phyloP scores from a whole-genome alignment of 2,113 vertebrate species.

The Megaceryle maxima region DNA sequence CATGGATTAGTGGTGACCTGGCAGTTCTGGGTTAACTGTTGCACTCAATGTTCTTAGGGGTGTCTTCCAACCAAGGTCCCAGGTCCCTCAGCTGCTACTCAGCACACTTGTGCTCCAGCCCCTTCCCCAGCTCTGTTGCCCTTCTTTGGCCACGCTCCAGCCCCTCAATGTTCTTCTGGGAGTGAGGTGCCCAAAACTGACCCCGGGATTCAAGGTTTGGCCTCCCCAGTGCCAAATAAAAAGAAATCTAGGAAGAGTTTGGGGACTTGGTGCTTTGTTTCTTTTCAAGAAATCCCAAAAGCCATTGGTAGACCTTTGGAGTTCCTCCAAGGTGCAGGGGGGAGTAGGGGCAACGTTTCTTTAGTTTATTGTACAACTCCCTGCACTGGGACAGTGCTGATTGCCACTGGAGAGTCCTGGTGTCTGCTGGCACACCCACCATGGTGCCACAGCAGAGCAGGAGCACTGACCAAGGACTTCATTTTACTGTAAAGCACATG shows the following conservation, averaged over 20 bases:
- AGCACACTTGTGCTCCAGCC: no score
- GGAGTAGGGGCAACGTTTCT: not conserved
- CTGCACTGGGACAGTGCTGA: accelerated
- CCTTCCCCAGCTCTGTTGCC: no score
- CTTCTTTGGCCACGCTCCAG: no score
- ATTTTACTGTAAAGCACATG: not conserved
- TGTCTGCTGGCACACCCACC: not conserved
- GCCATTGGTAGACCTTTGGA: accelerated
- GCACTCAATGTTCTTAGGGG: no score
- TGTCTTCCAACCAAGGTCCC: no score
- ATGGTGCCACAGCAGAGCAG: accelerated
- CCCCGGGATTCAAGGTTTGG: no score
- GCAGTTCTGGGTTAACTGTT: no score
- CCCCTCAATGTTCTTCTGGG: no score
- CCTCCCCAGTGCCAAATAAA: no score
- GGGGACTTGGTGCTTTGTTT: not conserved
- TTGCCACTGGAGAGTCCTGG: not conserved
- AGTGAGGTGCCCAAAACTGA: no score
- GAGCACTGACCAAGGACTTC: not conserved
- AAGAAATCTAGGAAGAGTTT: not conserved
- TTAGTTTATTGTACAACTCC: accelerated
- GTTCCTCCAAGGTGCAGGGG: not conserved
- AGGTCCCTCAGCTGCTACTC: no score
- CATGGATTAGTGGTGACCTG: no score
- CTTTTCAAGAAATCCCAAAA: not conserved